Base-by-base conservation (phyloP, 2,888 invertebrate genomes). In the Cosmorhoe ocellata region DNA sequence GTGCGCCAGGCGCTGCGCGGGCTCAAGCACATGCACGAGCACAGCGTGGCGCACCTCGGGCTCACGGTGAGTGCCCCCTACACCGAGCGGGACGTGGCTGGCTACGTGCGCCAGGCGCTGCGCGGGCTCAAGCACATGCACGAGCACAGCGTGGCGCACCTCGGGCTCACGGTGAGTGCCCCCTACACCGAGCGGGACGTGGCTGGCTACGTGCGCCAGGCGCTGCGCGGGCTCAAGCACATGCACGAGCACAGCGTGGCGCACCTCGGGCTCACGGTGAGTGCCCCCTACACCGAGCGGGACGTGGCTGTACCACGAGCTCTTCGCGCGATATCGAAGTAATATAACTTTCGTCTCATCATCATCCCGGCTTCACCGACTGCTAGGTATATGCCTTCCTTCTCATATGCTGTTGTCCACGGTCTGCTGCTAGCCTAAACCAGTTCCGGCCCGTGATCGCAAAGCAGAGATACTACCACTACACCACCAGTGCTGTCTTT, bases 71-170 rank as follows among this genome's bases (percentile, higher is more conserved):
- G 91, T 37, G 1, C n/a, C n/a, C n/a, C 93, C 42, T 95, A 96
- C 76, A 95, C 95, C 0, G 99, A 99, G 87, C 91, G 94, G 28
- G 97, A 98, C 62, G 94, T 98, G 33, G 96, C 98, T 2, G 93
- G 88, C 0, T 97, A 96, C 79, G 93, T 99, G 11, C 91, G 96
- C 8, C 98, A 98, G 85, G 73, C 96, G 50, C 89, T 99, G 57
- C 91, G 94, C 69, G 98, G 97, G 0, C 83, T 99, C 57, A 95
- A 97, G 65, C 94, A 98, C 73, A 96, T 99, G 95, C 99, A 99
- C 76, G 94, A 94, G 45, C 92, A 94, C 70, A 95, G 95, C 61
- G 94, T 97, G 64, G 97, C 96, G 0, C 99, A 99, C 84, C 93
- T 99, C 74, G 98, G 99, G 22, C 91, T 99, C 8, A 98, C 97